These are phyloP conservation scores for Torymus aiolomorphi DNA, from an alignment of 2,888 invertebrate genomes.

Conservation along the genomic window DNA sequence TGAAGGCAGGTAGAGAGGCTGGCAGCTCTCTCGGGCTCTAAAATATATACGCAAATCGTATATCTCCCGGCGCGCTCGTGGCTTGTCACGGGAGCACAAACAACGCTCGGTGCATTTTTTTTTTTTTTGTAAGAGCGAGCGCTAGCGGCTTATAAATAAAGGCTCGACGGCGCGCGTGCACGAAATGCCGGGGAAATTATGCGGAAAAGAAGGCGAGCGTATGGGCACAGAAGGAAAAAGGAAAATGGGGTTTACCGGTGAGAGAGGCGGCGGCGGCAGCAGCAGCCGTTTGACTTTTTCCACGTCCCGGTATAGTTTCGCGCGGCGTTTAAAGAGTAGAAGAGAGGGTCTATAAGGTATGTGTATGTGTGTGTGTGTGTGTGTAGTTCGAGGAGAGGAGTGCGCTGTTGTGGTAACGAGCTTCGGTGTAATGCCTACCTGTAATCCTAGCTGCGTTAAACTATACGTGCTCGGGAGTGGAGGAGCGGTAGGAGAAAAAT, in stretches of 20 bases:
- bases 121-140: background rate
- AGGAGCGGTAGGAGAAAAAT: too few relatives aligned
- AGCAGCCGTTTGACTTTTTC: background rate
- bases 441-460: too few relatives aligned
- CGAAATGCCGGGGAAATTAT: conserved; percentile 22
- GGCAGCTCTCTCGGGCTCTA: conserved; percentile 17
- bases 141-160: conserved; percentile 33
- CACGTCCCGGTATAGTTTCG: background rate
- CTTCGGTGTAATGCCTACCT: too few relatives aligned
- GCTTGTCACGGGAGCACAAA: conserved; percentile 22
- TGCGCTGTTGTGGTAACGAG: too few relatives aligned
- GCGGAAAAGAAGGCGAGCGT: conserved; percentile 11
- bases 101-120: background rate
- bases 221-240: background rate
- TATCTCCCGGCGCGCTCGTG: conserved; percentile 21
- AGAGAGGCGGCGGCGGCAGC: too few relatives aligned
- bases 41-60: conserved; percentile 50
- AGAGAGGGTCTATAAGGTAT: background rate
- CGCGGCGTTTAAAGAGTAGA: conserved; percentile 8
- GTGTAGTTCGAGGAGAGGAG: too few relatives aligned
- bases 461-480: too few relatives aligned
- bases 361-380: too few relatives aligned
- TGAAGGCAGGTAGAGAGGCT: conserved; percentile 17
- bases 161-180: background rate
- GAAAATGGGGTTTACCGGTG: conserved; percentile 7